Evolutionary conservation across 2,113 vertebrate species (phyloP).

Genomic region (Microcebus griseorufus): DNA sequence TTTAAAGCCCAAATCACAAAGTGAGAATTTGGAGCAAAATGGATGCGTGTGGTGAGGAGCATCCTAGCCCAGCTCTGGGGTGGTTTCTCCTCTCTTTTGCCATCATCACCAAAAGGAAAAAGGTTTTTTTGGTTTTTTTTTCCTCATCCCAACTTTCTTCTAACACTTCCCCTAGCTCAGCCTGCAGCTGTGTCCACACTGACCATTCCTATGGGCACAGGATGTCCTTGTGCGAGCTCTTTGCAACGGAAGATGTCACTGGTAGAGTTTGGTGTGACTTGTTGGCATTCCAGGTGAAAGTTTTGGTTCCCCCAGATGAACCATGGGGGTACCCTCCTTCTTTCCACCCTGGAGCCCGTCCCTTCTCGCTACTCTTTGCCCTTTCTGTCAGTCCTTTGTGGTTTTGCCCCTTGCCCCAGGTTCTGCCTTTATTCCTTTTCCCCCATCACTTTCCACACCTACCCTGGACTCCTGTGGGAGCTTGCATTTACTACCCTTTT

Average conservation of each 20-base stretch:
- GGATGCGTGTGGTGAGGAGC: neutral
- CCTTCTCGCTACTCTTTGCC: neutral
- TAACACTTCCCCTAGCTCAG: neutral
- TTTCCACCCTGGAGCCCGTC: neutral
- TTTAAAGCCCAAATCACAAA: neutral
- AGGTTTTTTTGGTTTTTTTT: rapidly evolving
- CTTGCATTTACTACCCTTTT: neutral
- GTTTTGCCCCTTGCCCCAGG: neutral
- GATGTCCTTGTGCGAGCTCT: neutral
- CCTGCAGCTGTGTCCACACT: neutral
- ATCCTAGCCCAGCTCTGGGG: neutral
- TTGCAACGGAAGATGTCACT: too few relatives aligned
- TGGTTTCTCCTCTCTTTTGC: neutral
- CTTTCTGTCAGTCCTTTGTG: neutral
- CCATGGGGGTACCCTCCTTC: rapidly evolving
- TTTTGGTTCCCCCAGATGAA: neutral
- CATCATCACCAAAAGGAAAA: neutral
- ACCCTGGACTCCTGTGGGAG: rapidly evolving
- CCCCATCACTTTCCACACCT: neutral
- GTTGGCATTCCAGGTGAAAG: too few relatives aligned
- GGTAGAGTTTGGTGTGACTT: too few relatives aligned
- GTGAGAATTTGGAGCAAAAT: neutral
- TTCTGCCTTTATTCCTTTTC: neutral
- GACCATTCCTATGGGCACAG: neutral
- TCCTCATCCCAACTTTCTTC: neutral